Conservation (phyloP, 2,113 vertebrate genomes). For the Chroicocephalus ridibundus region DNA sequence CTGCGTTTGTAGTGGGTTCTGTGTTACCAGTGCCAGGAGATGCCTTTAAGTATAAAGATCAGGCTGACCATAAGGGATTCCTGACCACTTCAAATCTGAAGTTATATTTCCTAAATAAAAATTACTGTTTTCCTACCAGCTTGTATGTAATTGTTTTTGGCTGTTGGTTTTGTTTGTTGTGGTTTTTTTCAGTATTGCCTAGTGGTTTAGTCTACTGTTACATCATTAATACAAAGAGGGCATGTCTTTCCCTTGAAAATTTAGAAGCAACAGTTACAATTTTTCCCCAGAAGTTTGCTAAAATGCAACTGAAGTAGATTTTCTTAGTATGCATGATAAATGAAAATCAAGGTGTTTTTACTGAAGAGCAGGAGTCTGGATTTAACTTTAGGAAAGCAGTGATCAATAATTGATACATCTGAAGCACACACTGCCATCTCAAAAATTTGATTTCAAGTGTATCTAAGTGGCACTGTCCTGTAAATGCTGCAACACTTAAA, state of each 20-base stretch:
- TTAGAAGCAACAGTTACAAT: neutral
- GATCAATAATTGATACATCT: neutral
- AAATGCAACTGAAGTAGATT: neutral
- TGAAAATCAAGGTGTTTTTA: neutral
- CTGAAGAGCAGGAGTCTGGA: neutral
- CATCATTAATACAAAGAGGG: neutral
- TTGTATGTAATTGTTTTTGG: neutral
- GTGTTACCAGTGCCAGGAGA: neutral
- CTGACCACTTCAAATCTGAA: neutral
- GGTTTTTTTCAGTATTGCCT: too few species aligned
- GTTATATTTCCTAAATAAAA: neutral
- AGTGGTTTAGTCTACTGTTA: neutral
- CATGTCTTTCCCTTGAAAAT: neutral
- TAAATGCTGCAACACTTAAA: neutral
- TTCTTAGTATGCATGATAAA: neutral
- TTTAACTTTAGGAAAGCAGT: neutral
- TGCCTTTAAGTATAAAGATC: neutral
- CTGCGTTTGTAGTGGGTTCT: neutral
- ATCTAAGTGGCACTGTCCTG: neutral
- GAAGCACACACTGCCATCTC: neutral
- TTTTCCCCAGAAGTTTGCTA: neutral
- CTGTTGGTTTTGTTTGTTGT: neutral
- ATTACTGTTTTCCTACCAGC: neutral
- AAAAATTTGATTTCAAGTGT: neutral
- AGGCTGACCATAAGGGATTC: neutral